Base-by-base conservation (phyloP, 1,140 invertebrate species). In the Bathynomus jamesi region DNA sequence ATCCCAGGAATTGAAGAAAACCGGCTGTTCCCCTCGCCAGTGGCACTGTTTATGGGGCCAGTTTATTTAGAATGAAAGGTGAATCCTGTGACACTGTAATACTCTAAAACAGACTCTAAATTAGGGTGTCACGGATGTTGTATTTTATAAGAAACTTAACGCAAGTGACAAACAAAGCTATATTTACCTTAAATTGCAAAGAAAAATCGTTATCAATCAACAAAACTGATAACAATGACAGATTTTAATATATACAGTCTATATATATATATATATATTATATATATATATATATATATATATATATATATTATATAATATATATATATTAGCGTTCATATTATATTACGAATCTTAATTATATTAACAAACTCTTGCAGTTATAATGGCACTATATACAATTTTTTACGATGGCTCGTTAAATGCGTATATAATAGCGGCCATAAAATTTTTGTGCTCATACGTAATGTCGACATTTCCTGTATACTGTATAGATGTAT, bases 201-300 rank as follows among this genome's bases (percentile, higher is more conserved):
- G n/a, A n/a, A n/a, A n/a, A n/a, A n/a, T n/a, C n/a, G n/a, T n/a
- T n/a, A n/a, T n/a, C n/a, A n/a, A n/a, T n/a, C n/a, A n/a, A 40
- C 32, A 40, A 7, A 40, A 7, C 7, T 40, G 17, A 40, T 40
- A 7, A 40, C 32, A 40, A 40, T 40, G 7, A 40, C 32, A 40
- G 17, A 8, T 40, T 8, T 40, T 8, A 40, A 40, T 40, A 40
- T 40, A 17, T 40, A 40, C 32, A 40, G 32, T 40, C 32, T 21
- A 64, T 64, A 64, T 64, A 64, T 64, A 64, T 64, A 64, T 64
- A 64, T 27, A 64, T 27, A 64, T 27, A 64, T 27, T 25, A 64
- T 27, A 64, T 27, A 64, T 27, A 64, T 27, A 64, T 64, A 64
- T 64, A 64, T 64, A 27, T 27, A 27, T 27, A 27, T 25, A 27